Base-by-base conservation (phyloP, 2,888 invertebrate genomes). In the Pristionchus maxplancki region DNA sequence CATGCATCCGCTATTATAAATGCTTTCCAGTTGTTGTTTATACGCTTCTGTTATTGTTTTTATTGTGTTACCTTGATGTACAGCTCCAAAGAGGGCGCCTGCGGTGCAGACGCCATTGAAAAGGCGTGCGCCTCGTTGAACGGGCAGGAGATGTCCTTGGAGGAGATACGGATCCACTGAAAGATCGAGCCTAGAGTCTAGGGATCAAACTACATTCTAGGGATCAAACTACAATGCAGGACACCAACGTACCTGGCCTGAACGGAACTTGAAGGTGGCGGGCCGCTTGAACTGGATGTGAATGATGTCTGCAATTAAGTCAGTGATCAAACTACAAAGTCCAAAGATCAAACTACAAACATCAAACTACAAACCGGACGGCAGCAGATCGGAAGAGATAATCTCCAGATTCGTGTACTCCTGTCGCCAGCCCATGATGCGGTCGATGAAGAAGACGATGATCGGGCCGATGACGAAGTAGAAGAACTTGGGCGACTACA, bases 11-110 rank as follows among this genome's bases (percentile, higher is more conserved):
- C n/a, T n/a, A n/a, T n/a, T n/a, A n/a, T n/a, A n/a, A n/a, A n/a
- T n/a, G n/a, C n/a, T n/a, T n/a, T n/a, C n/a, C n/a, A n/a, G n/a
- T n/a, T n/a, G n/a, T n/a, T n/a, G n/a, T n/a, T n/a, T n/a, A n/a
- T n/a, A n/a, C n/a, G n/a, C n/a, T n/a, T n/a, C n/a, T n/a, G n/a
- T n/a, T n/a, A n/a, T n/a, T n/a, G n/a, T n/a, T n/a, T n/a, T n/a
- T n/a, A n/a, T n/a, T n/a, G n/a, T n/a, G n/a, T n/a, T n/a, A n/a
- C 97, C 95, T 98, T 98, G 91, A 98, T 98, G 95, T 98, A 98
- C 93, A 98, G 97, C 5, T 98, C 97, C 20, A 98, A 96, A 95
- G 97, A 97, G 95, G 98, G 97, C 95, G 98, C 98, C 94, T 98
- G 98, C 0, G 98, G 98, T 0, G 98, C 98, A 20, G 98, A 98